Base-by-base conservation (phyloP, 2,113 vertebrate species). In the Oostethus manadensis region DNA sequence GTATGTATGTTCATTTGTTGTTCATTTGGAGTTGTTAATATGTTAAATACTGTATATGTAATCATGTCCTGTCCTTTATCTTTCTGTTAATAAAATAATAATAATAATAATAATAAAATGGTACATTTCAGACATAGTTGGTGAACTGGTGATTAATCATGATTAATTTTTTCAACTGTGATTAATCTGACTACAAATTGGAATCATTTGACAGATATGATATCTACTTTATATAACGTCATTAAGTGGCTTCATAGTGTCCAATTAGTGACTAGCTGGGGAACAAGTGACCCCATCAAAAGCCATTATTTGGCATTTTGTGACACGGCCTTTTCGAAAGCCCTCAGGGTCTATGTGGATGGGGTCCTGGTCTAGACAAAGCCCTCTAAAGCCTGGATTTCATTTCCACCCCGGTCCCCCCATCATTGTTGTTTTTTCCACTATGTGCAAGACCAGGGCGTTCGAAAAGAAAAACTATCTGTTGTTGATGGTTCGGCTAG, bases 401-500 rank as follows among this genome's bases (percentile, higher is more conserved):
- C 70, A 71, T 79, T 78, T 76, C 70, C 77, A 76, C 69, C 73
- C 73, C 43, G n/a, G 72, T 76, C 13, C 13, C 38, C 53, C 56
- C 73, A 75, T 62, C 78, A 81, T 81, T 86, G 80, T 86, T 82
- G 79, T 81, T 77, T 79, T 88, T 87, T 87, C 83, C 82, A 81
- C 81, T 73, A 67, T 84, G 79, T 86, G 82, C 83, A 82, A 83
- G 84, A 79, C 82, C 78, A 77, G 80, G 72, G 76, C 73, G 78
- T 83, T 84, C 78, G 78, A 84, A 86, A 84, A 83, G 79, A 72
- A 78, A 81, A 77, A 82, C 77, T 71, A 73, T 82, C 79, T 60
- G 62, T 80, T 58, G 79, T 74, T 67, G 78, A 83, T 71, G 73
- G 79, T 80, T 57, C 76, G 74, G 78, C 82, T 59, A 47, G 80